Evolutionary conservation across 2,797 vertebrate genomes (phyloP), one percentile per base, ranked within the genome.

Genomic region (Sebastes taczanowskii): DNA sequence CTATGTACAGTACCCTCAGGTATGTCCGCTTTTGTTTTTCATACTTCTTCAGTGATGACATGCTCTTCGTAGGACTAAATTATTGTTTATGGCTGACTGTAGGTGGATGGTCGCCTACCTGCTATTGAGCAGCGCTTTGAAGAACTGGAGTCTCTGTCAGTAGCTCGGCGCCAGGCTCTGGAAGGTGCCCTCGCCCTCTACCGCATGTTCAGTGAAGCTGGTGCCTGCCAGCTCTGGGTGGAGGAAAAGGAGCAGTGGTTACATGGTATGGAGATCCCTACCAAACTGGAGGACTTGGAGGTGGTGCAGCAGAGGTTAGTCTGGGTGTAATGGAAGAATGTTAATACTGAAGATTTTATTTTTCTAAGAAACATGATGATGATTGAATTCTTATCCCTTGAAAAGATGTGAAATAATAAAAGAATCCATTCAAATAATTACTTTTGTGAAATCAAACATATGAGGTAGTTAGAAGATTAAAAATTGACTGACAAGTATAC

Each of bases 221-320:
- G 95, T 2, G 98, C 98, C 83, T 99, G 98, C 35, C 95, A 95
- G 80, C 95, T 98, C 11, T 99, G 98, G 98, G 96, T 99, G 74
- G 97, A 95, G 0, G 98, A 99, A 90, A 97, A 98, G 91, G 98
- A 99, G 86, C 96, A 98, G 91, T 99, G 98, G 98, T 95, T 99
- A 11, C 87, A 97, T 4, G 78, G 93, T 81, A 97, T 99, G 96
- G 94, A 96, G 13, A 96, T 99, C 52, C 98, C 98, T 0, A 96
- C 97, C 73, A 97, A 96, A 53, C 95, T 99, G 76, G 98, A 99
- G 82, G 98, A 99, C 92, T 94, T 99, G 53, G 98, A 99, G 91
- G 98, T 99, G 77, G 96, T 99, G 55, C 98, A 99, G 88, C 98
- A 99, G 77, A 97, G 98, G 98, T 98, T 69, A 89, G 93, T 91